These are phyloP conservation scores for Pristis pectinata DNA, from an alignment of 2,797 vertebrate genomes.

Conservation along the genomic window DNA sequence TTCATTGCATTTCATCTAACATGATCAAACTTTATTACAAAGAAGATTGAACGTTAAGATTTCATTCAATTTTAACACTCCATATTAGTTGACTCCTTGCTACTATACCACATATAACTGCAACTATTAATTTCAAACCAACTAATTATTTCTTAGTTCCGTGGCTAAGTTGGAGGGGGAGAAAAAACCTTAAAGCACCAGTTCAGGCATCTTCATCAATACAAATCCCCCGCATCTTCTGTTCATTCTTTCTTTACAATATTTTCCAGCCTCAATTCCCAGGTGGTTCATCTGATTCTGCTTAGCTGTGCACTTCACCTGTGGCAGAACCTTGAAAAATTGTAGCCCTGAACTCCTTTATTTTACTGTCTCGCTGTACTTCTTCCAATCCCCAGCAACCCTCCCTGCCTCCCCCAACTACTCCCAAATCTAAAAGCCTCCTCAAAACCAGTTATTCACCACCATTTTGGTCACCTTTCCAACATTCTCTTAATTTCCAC, in stretches of 20 bases:
- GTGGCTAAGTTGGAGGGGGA: neutral
- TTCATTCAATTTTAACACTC: neutral
- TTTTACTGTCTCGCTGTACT: neutral
- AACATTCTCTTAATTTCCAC: neutral
- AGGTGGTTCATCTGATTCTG: neutral
- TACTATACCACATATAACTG: neutral
- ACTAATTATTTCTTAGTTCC: neutral
- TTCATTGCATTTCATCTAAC: too few species aligned
- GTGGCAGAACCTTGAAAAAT: neutral
- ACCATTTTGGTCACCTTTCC: neutral
- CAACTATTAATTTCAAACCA: neutral
- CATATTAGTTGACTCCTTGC: neutral
- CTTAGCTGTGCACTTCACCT: neutral
- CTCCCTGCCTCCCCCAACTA: neutral
- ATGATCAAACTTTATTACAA: neutral
- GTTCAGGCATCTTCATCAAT: neutral
- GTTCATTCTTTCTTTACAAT: neutral
- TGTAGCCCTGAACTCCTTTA: neutral
- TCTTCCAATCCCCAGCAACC: neutral
- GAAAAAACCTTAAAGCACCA: neutral
- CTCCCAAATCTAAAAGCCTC: neutral
- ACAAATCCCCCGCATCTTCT: neutral
- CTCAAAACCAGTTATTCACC: neutral
- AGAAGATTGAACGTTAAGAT: neutral
- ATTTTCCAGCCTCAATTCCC: neutral